phyloP scores from a whole-genome alignment of 2,113 vertebrate species.

The Dolichallabes microphthalmus region DNA sequence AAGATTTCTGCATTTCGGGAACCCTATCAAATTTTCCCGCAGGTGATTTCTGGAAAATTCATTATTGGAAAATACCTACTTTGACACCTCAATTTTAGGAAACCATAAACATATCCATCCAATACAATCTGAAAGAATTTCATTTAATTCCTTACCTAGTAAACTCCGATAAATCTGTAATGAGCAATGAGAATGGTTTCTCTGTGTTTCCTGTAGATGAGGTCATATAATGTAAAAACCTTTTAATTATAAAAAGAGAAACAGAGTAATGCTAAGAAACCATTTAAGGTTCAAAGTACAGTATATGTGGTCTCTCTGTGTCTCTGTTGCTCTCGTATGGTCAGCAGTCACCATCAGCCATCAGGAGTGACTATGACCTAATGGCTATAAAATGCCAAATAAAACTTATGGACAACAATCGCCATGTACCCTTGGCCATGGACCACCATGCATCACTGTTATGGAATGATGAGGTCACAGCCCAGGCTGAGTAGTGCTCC shows the following conservation, averaged over 20 bases:
- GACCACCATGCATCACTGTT: slow-evolving; percentile 76
- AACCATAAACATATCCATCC: background rate
- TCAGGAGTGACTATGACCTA: slow-evolving; percentile 75
- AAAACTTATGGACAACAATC: slow-evolving; percentile 72
- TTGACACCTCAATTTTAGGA: background rate
- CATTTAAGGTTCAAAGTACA: background rate
- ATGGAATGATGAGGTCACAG: slow-evolving; percentile 75
- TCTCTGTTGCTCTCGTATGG: slow-evolving; percentile 29
- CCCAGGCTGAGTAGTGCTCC: slow-evolving; percentile 50
- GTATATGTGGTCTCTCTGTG: slow-evolving; percentile 23
- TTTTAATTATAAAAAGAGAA: background rate
- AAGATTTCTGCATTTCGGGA: no score
- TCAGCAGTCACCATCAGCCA: slow-evolving; percentile 61
- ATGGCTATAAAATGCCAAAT: slow-evolving; percentile 78
- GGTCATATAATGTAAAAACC: background rate
- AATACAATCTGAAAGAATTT: background rate
- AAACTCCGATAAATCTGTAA: background rate
- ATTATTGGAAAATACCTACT: no score
- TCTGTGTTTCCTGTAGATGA: background rate
- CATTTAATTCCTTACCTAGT: background rate
- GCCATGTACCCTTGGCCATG: slow-evolving; percentile 65
- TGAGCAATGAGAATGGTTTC: background rate
- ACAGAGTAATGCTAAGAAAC: background rate
- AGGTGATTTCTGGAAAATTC: no score
- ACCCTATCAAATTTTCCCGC: no score